Evolutionary conservation across 2,888 invertebrate genomes (phyloP).

Genomic region (Syrista parreyssii): DNA sequence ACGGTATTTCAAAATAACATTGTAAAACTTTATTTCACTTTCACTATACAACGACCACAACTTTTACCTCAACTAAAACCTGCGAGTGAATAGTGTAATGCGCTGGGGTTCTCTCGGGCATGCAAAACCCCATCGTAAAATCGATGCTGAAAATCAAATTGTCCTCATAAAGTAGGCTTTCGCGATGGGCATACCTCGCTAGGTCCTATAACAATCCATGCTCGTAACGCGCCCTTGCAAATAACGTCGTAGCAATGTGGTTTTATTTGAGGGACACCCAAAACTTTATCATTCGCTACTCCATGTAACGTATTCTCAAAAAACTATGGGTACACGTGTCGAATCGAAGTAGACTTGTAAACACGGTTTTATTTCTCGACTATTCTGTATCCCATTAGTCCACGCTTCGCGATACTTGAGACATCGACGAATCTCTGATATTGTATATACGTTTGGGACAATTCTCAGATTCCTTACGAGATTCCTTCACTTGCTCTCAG

Average conservation of each 20-base stretch:
- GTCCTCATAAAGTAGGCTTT: constrained; percentile 43
- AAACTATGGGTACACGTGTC: constrained; percentile 17
- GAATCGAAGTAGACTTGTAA: constrained; percentile 25
- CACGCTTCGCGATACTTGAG: neutral
- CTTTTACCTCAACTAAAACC: constrained; percentile 49
- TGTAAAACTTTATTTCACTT: constrained; percentile 52
- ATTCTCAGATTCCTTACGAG: neutral
- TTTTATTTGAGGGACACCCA: constrained; percentile 46
- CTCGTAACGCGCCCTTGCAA: neutral
- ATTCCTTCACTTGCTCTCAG: neutral
- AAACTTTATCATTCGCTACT: constrained; percentile 50
- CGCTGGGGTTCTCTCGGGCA: constrained; percentile 14
- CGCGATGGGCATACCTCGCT: constrained; percentile 1
- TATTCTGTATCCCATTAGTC: neutral
- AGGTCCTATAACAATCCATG: neutral
- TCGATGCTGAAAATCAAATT: constrained; percentile 49
- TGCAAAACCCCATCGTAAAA: constrained; percentile 57
- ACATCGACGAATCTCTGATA: neutral
- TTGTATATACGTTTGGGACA: neutral
- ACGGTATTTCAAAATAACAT: constrained; percentile 27
- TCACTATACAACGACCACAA: constrained; percentile 54
- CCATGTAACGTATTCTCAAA: constrained; percentile 30
- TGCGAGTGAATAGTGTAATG: constrained; percentile 19
- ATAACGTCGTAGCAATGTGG: constrained; percentile 35
- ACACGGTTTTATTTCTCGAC: neutral